Conservation (phyloP, 2,113 vertebrate species). For the Oceanodroma tethys region DNA sequence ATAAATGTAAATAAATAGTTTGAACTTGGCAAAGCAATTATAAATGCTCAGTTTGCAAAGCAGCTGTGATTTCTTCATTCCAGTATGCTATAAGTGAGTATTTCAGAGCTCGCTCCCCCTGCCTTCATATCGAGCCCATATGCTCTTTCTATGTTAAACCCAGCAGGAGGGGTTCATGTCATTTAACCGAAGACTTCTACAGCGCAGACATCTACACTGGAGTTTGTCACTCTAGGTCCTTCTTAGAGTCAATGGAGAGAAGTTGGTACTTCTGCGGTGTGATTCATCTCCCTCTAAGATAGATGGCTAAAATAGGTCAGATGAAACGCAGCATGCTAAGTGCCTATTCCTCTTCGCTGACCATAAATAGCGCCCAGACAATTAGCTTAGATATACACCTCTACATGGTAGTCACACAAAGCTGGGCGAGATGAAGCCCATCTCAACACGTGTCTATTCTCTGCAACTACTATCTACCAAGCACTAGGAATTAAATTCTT, state of each 20-base stretch:
- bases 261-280: background rate
- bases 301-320: background rate
- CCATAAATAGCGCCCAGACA: background rate
- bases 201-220: accelerated
- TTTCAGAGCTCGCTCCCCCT: background rate
- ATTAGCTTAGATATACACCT: background rate
- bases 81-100: background rate
- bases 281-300: background rate
- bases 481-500: background rate
- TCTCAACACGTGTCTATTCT: background rate
- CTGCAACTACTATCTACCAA: background rate
- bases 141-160: background rate
- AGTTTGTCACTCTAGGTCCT: background rate
- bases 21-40: background rate
- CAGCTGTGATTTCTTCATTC: background rate
- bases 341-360: background rate
- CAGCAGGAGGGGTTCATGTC: background rate
- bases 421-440: background rate
- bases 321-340: background rate
- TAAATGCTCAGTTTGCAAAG: background rate
- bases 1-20: background rate
- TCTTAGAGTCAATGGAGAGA: background rate
- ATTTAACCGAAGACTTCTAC: background rate
- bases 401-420: background rate
- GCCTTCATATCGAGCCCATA: background rate